A percentile compares a stretch with the other conserved stretches of the same genome.
phyloP scores from a whole-genome alignment of 2,888 invertebrate species.

The Cephus sareptanus region DNA sequence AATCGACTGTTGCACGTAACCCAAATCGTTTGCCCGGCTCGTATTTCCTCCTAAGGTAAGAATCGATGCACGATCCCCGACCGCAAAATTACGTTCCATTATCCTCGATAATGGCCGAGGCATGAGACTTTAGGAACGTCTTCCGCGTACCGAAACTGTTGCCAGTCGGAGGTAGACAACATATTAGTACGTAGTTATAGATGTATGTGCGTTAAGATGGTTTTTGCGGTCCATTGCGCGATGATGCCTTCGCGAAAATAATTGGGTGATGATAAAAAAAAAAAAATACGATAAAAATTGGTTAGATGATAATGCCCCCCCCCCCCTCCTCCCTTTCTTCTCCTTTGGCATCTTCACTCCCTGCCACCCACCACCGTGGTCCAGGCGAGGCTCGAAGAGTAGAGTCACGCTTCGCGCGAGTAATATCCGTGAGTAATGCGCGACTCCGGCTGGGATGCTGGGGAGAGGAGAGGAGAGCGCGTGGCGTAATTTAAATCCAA shows the following conservation, averaged over 20 bases:
- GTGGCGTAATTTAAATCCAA: slow-evolving; percentile 7
- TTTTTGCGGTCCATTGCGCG: not conserved
- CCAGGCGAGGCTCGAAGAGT: not conserved
- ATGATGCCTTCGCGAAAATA: not conserved
- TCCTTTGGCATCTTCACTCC: not conserved
- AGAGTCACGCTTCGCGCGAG: slow-evolving; percentile 3
- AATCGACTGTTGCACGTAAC: not conserved
- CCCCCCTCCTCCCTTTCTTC: not conserved
- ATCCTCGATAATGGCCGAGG: slow-evolving; percentile 45
- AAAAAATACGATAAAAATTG: not conserved
- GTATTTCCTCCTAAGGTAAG: slow-evolving; percentile 17
- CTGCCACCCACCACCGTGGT: not conserved
- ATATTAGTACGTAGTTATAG: not conserved
- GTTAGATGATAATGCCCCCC: not conserved
- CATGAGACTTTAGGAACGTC: slow-evolving; percentile 20
- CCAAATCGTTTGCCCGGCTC: slow-evolving; percentile 2
- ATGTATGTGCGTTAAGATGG: not conserved
- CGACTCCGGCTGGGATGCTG: not conserved
- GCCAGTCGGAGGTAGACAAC: not conserved
- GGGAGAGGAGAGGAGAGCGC: not conserved
- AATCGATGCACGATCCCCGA: slow-evolving; percentile 43
- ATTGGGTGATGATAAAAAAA: not conserved
- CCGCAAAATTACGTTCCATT: slow-evolving; percentile 54
- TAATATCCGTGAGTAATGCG: slow-evolving; percentile 5
- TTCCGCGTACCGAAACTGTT: slow-evolving; percentile 18